Percentiles rank a stretch among this genome's conserved stretches.
Conservation (phyloP, 1,140 invertebrate genomes). For the Mylabris phalerata region DNA sequence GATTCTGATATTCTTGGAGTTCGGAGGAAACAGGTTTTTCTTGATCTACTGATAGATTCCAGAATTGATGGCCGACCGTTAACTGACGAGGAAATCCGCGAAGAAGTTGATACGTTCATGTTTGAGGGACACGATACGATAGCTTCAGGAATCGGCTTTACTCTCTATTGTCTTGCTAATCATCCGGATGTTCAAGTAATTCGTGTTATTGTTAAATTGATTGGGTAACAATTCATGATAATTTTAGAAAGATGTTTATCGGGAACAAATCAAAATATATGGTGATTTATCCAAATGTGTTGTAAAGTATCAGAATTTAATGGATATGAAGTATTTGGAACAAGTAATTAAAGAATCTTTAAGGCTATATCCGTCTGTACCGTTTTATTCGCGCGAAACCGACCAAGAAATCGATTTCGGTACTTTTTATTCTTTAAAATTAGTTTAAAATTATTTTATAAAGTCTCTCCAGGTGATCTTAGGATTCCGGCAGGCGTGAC, state of each 20-base stretch:
- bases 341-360: conserved; percentile 57
- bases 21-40: conserved; percentile 49
- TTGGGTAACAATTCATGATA: neutral
- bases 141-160: conserved; percentile 51
- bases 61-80: conserved; percentile 48
- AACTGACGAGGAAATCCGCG: conserved; percentile 30
- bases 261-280: conserved; percentile 4
- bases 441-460: neutral
- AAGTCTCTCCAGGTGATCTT: neutral
- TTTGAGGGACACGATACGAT: conserved; percentile 75
- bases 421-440: neutral
- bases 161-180: conserved; percentile 52
- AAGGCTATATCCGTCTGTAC: conserved; percentile 55
- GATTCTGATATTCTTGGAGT: conserved; percentile 32
- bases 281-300: neutral
- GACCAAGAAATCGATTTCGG: conserved; percentile 27
- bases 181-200: conserved; percentile 44
- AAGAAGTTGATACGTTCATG: conserved; percentile 73
- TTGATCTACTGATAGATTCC: conserved; percentile 64
- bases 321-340: conserved; percentile 54
- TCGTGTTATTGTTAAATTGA: neutral
- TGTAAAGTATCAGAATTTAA: conserved; percentile 43
- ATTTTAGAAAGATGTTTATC: neutral
- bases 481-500: conserved; percentile 1
- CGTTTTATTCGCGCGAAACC: conserved; percentile 45